These are phyloP conservation scores for Drosophila arawakana DNA, from an alignment of 1,140 invertebrate genomes.

Conservation along the genomic window DNA sequence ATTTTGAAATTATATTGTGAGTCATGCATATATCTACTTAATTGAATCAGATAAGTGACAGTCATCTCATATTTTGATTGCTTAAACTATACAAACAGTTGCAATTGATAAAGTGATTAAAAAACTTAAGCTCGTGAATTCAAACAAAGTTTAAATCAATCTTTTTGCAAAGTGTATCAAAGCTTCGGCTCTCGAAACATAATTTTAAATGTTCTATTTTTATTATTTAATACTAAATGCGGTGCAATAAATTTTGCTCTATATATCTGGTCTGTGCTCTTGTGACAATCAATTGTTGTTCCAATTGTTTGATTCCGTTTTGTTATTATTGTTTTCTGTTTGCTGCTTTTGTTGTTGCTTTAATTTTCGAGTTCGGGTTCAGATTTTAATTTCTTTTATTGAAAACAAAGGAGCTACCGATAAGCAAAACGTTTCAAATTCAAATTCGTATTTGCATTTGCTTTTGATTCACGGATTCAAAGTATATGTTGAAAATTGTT, in stretches of 20 bases:
- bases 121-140: neutral
- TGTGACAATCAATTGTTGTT: conserved; percentile 12
- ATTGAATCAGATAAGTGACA: neutral
- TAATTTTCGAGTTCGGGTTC: conserved; percentile 3
- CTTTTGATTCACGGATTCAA: conserved; percentile 7
- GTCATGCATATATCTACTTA: neutral
- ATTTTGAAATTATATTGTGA: conserved; percentile 4
- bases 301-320: conserved; percentile 15
- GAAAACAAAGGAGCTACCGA: conserved; percentile 30
- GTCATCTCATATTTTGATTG: neutral
- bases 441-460: conserved; percentile 5
- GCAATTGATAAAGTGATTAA: neutral
- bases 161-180: neutral
- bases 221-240: neutral
- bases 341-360: conserved; percentile 1
- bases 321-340: conserved; percentile 1
- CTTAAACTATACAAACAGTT: neutral
- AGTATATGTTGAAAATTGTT: neutral
- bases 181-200: neutral
- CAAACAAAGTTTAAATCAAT: neutral
- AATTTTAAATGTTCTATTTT: neutral
- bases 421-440: conserved; percentile 18
- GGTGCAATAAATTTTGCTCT: conserved; percentile 9
- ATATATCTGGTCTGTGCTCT: conserved; percentile 4
- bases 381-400: conserved; percentile 12